These are phyloP conservation scores for Isoperla grammatica DNA, from an alignment of 2,888 invertebrate species.

Conservation along the genomic window DNA sequence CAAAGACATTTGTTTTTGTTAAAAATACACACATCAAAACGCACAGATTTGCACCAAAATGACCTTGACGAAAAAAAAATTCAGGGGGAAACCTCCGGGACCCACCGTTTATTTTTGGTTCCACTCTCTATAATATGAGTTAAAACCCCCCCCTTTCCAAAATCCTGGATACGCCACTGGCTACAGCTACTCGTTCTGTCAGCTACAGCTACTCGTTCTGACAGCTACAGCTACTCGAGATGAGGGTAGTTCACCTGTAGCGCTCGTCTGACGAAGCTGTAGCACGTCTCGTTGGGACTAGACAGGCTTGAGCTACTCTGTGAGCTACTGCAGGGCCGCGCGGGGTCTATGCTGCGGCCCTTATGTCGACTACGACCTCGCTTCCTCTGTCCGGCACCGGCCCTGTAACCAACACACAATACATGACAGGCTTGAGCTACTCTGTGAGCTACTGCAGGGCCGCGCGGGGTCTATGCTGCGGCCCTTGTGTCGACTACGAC, in stretches of 20 bases:
- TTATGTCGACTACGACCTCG: slow-evolving; percentile 48
- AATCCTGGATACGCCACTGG: too few relatives aligned
- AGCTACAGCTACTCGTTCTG: too few relatives aligned
- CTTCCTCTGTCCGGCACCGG: slow-evolving; percentile 46
- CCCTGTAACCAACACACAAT: slow-evolving; percentile 36
- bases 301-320: slow-evolving; percentile 83
- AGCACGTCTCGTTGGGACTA: slow-evolving; percentile 89
- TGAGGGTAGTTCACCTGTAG: slow-evolving; percentile 62
- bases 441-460: slow-evolving; percentile 49
- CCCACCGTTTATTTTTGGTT: too few relatives aligned
- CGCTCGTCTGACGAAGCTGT: slow-evolving; percentile 85
- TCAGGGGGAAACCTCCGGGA: too few relatives aligned
- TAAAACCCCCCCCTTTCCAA: too few relatives aligned
- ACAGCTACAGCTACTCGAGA: too few relatives aligned
- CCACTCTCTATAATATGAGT: too few relatives aligned
- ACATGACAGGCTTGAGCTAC: slow-evolving; percentile 79
- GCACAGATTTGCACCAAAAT: too few relatives aligned
- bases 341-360: slow-evolving; percentile 62
- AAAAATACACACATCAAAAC: too few relatives aligned
- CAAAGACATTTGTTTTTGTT: too few relatives aligned
- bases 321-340: slow-evolving; percentile 44
- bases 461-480: slow-evolving; percentile 61
- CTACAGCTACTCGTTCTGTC: too few relatives aligned
- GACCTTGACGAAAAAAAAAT: too few relatives aligned
- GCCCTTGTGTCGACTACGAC: slow-evolving; percentile 49